Evolutionary conservation across 2,113 vertebrate species (phyloP), one percentile per base, ranked within the genome.

Genomic region (Prionailurus bengalensis): DNA sequence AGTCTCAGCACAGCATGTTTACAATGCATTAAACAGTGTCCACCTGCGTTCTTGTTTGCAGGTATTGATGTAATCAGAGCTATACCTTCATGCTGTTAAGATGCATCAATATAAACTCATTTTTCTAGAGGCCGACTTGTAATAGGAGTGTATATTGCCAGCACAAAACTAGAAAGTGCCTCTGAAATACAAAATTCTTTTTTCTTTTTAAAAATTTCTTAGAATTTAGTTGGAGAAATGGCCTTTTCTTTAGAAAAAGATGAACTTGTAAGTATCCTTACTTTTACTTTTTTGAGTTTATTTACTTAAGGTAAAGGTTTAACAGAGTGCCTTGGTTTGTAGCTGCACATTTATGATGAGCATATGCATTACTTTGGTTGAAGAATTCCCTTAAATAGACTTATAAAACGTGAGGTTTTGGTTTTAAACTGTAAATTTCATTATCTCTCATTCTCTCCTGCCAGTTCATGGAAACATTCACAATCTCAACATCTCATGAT

Each of bases 341-440:
- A 73, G 61, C 45, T 84, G 1, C 55, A 79, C 23, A n/a, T 78
- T 97, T 93, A 65, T 45, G 51, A 63, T 81, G 21, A 94, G 19
- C 27, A 14, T 61, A n/a, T 61, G 27, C 25, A 51, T 89, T 90
- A 15, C 53, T 89, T 89, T 94, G n/a, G 31, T 90, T 94, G 70
- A 7, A 89, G 89, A 91, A 36, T 31, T 7, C 90, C 42, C 82
- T 84, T 83, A 94, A 92, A 91, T 13, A 93, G 86, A 71, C 36
- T 91, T 89, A 53, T 86, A 89, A 91, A 95, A 79, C 65, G 27
- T 27, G 65, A 89, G 39, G 3, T 55, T 92, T 96, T 82, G 39
- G 48, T 97, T 94, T 97, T 84, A 90, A 94, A 66, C 76, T 39
- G 8, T 93, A 80, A 68, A 93, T 89, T 91, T 87, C 31, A 74